Conservation (phyloP, 2,888 invertebrate species). For the Deilephila elpenor region DNA sequence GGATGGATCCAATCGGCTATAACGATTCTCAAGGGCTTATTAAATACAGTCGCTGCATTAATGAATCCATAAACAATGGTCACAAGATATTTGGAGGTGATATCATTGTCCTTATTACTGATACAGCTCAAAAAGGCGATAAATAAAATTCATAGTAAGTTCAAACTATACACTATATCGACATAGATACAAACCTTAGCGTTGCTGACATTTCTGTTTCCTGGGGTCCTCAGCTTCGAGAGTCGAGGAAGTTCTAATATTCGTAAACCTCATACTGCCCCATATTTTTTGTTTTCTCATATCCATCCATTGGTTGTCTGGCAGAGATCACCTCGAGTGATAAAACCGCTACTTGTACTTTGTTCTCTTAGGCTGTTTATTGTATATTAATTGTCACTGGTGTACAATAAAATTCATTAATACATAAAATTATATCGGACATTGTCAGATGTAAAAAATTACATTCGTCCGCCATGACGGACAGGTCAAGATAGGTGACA, state of each 20-base stretch:
- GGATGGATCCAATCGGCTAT: background rate
- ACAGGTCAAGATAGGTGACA: constrained; percentile 20
- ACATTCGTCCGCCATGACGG: constrained; percentile 16
- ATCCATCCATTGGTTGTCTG: no score
- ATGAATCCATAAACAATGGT: background rate
- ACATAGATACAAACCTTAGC: no score
- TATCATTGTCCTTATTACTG: background rate
- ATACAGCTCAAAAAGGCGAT: background rate
- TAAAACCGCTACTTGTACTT: no score
- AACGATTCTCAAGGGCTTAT: background rate
- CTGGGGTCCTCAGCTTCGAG: no score
- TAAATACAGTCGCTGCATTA: background rate
- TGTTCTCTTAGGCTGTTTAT: no score
- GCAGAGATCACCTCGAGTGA: no score
- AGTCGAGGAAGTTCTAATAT: no score
- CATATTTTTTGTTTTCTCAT: no score
- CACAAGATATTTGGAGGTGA: background rate
- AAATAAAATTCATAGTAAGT: background rate
- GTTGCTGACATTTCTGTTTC: no score
- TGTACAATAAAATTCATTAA: no score
- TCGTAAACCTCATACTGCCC: no score
- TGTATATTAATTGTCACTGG: no score
- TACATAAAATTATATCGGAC: background rate
- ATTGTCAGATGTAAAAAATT: constrained; percentile 9
- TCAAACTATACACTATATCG: background rate